Conservation (phyloP, 2,888 invertebrate genomes). For the Amphipyra berbera region DNA sequence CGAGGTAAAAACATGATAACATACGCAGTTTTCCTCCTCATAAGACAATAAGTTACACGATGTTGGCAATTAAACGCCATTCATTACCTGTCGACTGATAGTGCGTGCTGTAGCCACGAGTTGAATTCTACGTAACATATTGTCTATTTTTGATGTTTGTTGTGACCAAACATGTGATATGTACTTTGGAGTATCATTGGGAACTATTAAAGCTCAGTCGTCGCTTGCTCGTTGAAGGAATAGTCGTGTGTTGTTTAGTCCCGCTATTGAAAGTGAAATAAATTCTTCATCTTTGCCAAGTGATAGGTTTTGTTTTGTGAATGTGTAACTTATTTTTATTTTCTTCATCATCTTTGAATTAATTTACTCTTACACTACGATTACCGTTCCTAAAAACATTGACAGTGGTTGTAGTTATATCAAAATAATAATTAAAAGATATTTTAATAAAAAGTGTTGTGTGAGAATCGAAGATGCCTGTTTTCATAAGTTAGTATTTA, state of each 20-base stretch:
- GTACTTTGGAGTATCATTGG: constrained; percentile 1
- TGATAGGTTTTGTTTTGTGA: constrained; percentile 1
- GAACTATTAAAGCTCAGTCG: constrained; percentile 22
- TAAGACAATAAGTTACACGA: constrained; percentile 16
- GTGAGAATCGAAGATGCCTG: constrained; percentile 20
- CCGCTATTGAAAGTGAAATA: constrained; percentile 17
- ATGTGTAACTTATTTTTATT: constrained; percentile 2
- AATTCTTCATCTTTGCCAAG: constrained; percentile 22
- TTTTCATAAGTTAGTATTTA: constrained; percentile 33
- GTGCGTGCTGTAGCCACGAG: constrained; percentile 20
- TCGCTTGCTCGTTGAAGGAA: background rate
- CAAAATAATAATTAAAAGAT: background rate
- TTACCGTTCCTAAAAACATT: background rate
- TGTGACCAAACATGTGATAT: constrained; percentile 36
- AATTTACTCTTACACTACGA: background rate
- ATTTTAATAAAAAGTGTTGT: constrained; percentile 3
- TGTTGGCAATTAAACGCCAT: constrained; percentile 40
- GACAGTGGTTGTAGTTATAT: background rate
- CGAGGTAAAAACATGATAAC: background rate
- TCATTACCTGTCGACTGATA: constrained; percentile 29
- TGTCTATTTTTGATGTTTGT: constrained; percentile 20
- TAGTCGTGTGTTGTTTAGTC: background rate
- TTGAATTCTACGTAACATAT: constrained; percentile 14
- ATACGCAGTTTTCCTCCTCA: background rate
- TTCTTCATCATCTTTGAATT: background rate